A percentile compares a stretch with the other conserved stretches of the same genome.
Evolutionary conservation across 2,113 vertebrate genomes (phyloP).

Genomic region (Archilochus colubris): DNA sequence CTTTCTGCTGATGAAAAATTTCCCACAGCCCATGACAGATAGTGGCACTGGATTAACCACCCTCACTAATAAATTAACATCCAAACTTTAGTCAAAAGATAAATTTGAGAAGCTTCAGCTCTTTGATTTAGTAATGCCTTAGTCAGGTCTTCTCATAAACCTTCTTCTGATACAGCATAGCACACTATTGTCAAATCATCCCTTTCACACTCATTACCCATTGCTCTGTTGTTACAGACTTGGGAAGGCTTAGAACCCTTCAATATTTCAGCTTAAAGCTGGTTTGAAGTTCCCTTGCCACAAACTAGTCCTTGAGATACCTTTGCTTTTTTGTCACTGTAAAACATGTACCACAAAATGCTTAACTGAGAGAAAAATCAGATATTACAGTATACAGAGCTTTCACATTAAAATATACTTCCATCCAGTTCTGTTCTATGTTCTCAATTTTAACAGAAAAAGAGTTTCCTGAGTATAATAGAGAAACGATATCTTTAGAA

Average conservation of each 20-base stretch:
- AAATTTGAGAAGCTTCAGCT: not conserved
- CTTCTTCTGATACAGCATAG: not conserved
- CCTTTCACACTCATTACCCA: not conserved
- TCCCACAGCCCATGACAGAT: not conserved
- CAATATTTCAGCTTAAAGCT: not conserved
- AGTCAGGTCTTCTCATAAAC: not conserved
- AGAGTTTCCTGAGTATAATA: not conserved
- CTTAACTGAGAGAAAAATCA: not conserved
- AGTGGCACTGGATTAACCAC: not conserved
- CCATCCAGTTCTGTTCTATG: not conserved
- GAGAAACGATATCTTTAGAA: not conserved
- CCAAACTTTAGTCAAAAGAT: not conserved
- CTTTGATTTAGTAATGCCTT: not conserved
- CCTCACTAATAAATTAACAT: not conserved
- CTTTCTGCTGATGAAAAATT: not conserved
- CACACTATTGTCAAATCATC: not conserved
- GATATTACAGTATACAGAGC: not conserved
- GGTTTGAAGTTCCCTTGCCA: not conserved
- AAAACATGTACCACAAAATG: not conserved
- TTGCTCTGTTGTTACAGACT: not conserved
- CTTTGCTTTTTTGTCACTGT: not conserved
- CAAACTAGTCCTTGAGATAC: not conserved
- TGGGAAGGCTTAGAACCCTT: not conserved
- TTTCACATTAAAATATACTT: not conserved
- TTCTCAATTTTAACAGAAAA: conserved; percentile 6